Percentiles rank a stretch among this genome's conserved stretches.
Conservation (phyloP, 2,797 vertebrate species). For the Dallia pectoralis region DNA sequence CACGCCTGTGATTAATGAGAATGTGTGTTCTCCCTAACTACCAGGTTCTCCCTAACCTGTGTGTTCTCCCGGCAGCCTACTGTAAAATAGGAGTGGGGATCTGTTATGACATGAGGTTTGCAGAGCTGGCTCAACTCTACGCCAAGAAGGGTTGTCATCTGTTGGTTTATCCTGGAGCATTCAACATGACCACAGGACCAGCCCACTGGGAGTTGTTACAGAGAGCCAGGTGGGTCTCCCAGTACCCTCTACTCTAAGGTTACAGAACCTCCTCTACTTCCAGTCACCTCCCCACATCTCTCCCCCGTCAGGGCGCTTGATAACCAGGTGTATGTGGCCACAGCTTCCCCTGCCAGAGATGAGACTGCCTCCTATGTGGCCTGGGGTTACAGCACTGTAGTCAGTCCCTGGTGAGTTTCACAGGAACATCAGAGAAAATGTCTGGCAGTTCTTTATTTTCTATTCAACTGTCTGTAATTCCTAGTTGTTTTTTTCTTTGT, state of each 20-base stretch:
- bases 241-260: too few relatives aligned
- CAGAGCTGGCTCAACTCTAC: slow-evolving; percentile 95
- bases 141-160: slow-evolving; percentile 91
- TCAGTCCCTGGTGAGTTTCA: slow-evolving; percentile 84
- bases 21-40: too few relatives aligned
- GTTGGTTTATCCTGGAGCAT: slow-evolving; percentile 93
- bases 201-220: slow-evolving; percentile 97
- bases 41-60: too few relatives aligned
- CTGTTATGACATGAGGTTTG: slow-evolving; percentile 95
- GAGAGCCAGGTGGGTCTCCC: slow-evolving; percentile 80
- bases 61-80: slow-evolving; percentile 75
- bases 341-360: slow-evolving; percentile 90
- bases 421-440: background rate
- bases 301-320: slow-evolving; percentile 82
- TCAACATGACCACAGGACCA: slow-evolving; percentile 97
- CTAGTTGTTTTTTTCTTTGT: background rate
- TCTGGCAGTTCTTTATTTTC: background rate
- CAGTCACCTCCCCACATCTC: too few relatives aligned
- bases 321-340: slow-evolving; percentile 91
- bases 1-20: too few relatives aligned
- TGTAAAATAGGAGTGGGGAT: slow-evolving; percentile 98
- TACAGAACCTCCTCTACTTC: too few relatives aligned
- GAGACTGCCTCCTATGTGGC: slow-evolving; percentile 87
- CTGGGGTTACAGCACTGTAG: slow-evolving; percentile 94
- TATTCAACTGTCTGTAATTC: background rate